Conservation (phyloP, 2,888 invertebrate species). For the Elegia similella region DNA sequence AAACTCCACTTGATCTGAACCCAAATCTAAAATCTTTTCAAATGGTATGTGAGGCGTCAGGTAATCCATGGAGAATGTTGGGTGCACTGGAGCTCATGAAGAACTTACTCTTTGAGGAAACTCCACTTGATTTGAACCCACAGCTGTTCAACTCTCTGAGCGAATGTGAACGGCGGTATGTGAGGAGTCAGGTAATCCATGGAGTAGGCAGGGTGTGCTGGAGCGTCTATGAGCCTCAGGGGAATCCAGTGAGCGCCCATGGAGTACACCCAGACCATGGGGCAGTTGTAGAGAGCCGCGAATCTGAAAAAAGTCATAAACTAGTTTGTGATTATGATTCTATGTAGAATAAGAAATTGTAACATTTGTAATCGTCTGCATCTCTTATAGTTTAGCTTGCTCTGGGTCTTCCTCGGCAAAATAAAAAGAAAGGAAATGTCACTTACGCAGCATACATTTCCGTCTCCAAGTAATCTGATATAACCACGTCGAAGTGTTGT, state of each 20-base stretch:
- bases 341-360: no score
- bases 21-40: no score
- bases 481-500: slow-evolving; percentile 45
- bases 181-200: slow-evolving; percentile 25
- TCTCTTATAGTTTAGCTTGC: no score
- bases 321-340: no score
- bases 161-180: slow-evolving; percentile 31
- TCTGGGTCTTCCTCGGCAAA: no score
- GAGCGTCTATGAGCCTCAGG: slow-evolving; percentile 40
- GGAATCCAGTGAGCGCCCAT: slow-evolving; percentile 45
- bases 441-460: slow-evolving; percentile 46
- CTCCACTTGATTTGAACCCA: slow-evolving; percentile 25
- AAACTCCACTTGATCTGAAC: no score
- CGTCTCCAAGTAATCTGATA: slow-evolving; percentile 53
- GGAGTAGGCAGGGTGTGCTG: slow-evolving; percentile 43
- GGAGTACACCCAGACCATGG: slow-evolving; percentile 47
- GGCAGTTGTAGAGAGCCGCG: slow-evolving; percentile 43
- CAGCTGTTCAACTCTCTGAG: slow-evolving; percentile 27
- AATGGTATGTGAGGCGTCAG: no score
- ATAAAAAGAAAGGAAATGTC: neutral
- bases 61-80: no score
- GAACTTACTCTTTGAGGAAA: slow-evolving; percentile 18
- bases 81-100: no score
- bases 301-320: slow-evolving; percentile 41
- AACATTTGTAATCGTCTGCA: no score